A percentile compares a stretch with the other conserved stretches of the same genome.
Conservation (phyloP, 2,797 vertebrate species). For the Chanos chanos region DNA sequence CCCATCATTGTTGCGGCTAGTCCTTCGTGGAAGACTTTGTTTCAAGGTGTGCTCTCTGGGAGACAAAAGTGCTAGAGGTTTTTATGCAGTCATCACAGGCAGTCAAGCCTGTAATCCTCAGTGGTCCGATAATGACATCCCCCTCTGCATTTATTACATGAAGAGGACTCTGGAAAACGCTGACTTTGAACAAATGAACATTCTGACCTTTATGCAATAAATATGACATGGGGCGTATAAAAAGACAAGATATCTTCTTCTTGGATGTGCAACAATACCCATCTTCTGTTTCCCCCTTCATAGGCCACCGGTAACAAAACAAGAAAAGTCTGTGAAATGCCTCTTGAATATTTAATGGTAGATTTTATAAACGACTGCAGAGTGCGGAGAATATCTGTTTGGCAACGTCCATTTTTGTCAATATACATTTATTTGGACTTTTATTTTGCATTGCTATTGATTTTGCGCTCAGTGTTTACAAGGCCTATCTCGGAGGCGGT, state of each 20-base stretch:
- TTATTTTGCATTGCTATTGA: too few species aligned
- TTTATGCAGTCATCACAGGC: slow-evolving; percentile 81
- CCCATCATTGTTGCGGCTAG: slow-evolving; percentile 21
- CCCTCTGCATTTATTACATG: slow-evolving; percentile 81
- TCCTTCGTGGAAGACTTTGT: slow-evolving; percentile 21
- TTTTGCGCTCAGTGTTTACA: too few species aligned
- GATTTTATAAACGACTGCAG: too few species aligned
- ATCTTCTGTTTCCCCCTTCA: slow-evolving; percentile 63
- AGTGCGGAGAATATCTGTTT: too few species aligned
- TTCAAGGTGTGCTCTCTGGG: slow-evolving; percentile 54
- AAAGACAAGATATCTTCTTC: slow-evolving; percentile 89
- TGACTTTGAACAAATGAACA: slow-evolving; percentile 87
- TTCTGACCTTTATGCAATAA: slow-evolving; percentile 88
- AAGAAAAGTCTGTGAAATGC: background rate
- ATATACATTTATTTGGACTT: too few species aligned
- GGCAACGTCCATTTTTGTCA: too few species aligned
- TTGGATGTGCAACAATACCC: slow-evolving; percentile 84
- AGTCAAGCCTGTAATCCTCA: slow-evolving; percentile 80
- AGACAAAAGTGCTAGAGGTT: slow-evolving; percentile 75
- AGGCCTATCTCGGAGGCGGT: too few species aligned
- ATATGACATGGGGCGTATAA: slow-evolving; percentile 87
- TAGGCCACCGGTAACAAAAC: background rate
- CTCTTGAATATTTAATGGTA: too few species aligned
- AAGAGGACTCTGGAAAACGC: slow-evolving; percentile 75
- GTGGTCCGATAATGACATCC: slow-evolving; percentile 80